A percentile compares a stretch with the other conserved stretches of the same genome.
phyloP scores from a whole-genome alignment of 2,797 vertebrate genomes.

The Brotula barbata region DNA sequence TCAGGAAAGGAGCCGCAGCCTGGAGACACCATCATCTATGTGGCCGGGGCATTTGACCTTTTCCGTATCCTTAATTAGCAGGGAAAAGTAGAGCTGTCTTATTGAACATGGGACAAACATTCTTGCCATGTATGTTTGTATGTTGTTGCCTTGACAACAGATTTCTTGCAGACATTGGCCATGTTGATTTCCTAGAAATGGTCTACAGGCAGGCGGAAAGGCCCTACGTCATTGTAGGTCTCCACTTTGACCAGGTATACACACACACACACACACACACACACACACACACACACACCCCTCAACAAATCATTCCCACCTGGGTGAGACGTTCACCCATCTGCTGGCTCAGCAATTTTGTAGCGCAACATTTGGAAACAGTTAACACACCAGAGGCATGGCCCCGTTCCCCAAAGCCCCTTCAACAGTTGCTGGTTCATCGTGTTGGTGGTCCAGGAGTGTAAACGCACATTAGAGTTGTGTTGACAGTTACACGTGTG shows the following conservation, averaged over 20 bases:
- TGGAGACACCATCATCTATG: conserved; percentile 94
- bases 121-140: neutral
- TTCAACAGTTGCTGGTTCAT: neutral
- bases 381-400: conserved; percentile 2
- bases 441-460: neutral
- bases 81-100: neutral
- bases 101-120: neutral
- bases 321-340: neutral
- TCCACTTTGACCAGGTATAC: conserved; percentile 96
- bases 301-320: conserved; percentile 7
- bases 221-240: conserved; percentile 92
- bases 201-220: conserved; percentile 85
- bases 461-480: neutral
- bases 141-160: conserved; percentile 66
- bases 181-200: conserved; percentile 93
- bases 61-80: conserved; percentile 85
- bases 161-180: conserved; percentile 86
- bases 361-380: conserved; percentile 23
- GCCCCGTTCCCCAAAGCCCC: too few species aligned
- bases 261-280: conserved; percentile 8
- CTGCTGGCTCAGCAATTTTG: conserved; percentile 5
- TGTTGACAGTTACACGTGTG: neutral
- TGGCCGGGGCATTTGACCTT: conserved; percentile 96
- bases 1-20: conserved; percentile 94
- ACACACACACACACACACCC: conserved; percentile 3